Conservation (phyloP, 2,888 invertebrate species). For the Atrina japonica region DNA sequence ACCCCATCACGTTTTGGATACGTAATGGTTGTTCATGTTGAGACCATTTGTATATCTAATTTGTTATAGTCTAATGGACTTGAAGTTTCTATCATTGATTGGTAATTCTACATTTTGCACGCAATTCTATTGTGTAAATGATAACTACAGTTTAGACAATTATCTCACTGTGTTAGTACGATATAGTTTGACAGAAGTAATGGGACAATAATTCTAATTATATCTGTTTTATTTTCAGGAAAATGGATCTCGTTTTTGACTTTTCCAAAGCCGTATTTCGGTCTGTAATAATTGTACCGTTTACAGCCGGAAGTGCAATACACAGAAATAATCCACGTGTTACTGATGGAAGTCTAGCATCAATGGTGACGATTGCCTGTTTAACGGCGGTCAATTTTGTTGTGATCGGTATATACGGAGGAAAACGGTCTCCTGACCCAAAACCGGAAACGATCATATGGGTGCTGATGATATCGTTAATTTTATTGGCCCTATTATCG, state of each 20-base stretch:
- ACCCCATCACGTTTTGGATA: no score
- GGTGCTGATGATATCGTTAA: conserved; percentile 4
- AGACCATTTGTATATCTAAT: no score
- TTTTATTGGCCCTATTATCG: conserved; percentile 6
- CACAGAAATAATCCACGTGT: conserved; percentile 8
- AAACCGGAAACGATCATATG: neutral
- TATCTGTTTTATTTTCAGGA: neutral
- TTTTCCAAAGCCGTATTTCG: conserved; percentile 14
- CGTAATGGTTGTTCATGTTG: no score
- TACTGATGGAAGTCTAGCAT: conserved; percentile 23
- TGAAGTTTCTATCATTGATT: no score
- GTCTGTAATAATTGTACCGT: conserved; percentile 6
- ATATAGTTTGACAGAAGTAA: no score
- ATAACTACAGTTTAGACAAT: no score
- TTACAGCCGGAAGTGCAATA: conserved; percentile 11
- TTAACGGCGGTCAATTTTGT: conserved; percentile 19
- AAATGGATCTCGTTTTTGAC: neutral
- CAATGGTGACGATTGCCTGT: conserved; percentile 17
- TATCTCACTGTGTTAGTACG: no score
- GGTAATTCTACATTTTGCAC: no score
- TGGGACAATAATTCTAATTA: no score
- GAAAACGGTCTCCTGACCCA: conserved; percentile 2
- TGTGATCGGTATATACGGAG: conserved; percentile 20
- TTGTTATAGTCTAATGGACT: no score
- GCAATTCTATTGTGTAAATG: no score